Evolutionary conservation across 1,140 invertebrate genomes (phyloP).

Genomic region (Anthonomus grandis): DNA sequence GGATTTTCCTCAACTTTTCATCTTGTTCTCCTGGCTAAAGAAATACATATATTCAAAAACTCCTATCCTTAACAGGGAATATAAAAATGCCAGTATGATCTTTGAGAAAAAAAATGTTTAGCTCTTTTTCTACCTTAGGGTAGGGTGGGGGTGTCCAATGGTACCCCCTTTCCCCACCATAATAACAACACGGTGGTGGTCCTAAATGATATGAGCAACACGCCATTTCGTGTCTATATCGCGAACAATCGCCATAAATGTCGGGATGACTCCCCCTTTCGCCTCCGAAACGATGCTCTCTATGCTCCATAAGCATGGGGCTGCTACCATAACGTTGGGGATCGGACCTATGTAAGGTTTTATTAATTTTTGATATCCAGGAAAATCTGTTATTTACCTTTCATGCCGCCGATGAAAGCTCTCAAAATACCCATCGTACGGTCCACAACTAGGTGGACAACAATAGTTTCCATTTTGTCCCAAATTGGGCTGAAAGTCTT

Average conservation of each 20-base stretch:
- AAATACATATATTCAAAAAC: neutral
- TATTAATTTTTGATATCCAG: neutral
- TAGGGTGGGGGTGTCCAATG: conserved; percentile 42
- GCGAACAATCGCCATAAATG: conserved; percentile 39
- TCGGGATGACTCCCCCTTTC: conserved; percentile 46
- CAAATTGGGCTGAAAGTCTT: conserved; percentile 47
- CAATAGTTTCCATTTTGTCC: conserved; percentile 50
- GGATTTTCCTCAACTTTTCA: conserved; percentile 73
- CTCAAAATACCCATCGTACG: conserved; percentile 43
- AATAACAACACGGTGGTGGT: conserved; percentile 43
- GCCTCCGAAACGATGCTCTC: conserved; percentile 22
- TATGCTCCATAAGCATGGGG: conserved; percentile 45
- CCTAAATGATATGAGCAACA: conserved; percentile 45
- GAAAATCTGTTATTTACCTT: conserved; percentile 11
- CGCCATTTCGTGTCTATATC: conserved; percentile 38
- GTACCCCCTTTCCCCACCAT: conserved; percentile 42
- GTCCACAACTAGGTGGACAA: conserved; percentile 38
- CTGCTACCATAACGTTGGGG: conserved; percentile 49
- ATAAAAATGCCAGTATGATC: conserved; percentile 9
- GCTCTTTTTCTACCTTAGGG: conserved; percentile 33
- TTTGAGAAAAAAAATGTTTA: neutral
- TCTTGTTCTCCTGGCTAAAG: conserved; percentile 59
- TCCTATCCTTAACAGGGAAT: no score
- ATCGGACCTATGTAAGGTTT: conserved; percentile 36
- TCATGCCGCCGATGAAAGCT: conserved; percentile 48